A percentile compares a stretch with the other conserved stretches of the same genome.
These are phyloP conservation scores for Centrocercus urophasianus DNA, from an alignment of 2,113 vertebrate genomes.

Conservation along the genomic window DNA sequence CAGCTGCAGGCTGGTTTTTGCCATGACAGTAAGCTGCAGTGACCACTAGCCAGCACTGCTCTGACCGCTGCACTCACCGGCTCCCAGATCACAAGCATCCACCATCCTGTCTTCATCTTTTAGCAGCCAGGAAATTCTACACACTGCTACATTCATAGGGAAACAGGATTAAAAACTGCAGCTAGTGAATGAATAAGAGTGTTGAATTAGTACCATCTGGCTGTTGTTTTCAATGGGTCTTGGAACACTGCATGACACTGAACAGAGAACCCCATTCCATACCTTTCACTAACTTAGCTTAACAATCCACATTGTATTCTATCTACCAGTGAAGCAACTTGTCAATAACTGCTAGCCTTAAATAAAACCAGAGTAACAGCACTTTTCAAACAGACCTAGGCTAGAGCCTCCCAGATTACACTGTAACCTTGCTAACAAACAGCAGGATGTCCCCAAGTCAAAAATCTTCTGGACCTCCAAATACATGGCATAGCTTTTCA, in stretches of 20 bases:
- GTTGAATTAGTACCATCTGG: neutral
- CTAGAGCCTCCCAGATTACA: neutral
- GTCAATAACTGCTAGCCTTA: neutral
- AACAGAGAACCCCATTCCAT: neutral
- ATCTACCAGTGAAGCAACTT: neutral
- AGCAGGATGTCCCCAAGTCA: neutral
- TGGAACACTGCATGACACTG: fast-evolving
- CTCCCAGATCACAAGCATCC: neutral
- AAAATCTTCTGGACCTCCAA: neutral
- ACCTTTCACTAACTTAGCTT: neutral
- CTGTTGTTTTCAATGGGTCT: neutral
- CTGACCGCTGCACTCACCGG: neutral
- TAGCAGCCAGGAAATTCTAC: neutral
- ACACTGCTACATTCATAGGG: neutral
- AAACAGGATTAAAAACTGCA: neutral
- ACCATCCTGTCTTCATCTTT: neutral
- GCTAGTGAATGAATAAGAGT: neutral
- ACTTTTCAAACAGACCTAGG: neutral
- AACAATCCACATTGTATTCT: neutral
- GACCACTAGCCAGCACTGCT: neutral
- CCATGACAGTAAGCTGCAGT: fast-evolving
- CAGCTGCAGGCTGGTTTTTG: neutral
- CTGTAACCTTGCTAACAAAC: neutral
- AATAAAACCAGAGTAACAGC: neutral
- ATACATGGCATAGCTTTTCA: fast-evolving